Evolutionary conservation across 2,113 vertebrate species (phyloP).

Genomic region (Harpagus bidentatus): DNA sequence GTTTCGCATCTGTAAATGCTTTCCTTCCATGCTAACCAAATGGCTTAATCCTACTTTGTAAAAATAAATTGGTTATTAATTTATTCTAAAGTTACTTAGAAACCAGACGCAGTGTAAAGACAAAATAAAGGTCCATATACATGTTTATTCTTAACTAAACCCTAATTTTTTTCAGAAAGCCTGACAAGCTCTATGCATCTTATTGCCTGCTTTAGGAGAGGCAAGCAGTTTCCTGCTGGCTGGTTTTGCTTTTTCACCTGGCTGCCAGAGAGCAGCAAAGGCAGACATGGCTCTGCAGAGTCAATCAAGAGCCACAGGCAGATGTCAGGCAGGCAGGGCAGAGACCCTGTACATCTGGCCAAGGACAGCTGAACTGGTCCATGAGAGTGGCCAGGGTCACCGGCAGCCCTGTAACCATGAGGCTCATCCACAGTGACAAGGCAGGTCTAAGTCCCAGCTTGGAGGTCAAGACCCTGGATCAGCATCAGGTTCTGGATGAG

Average conservation of each 20-base stretch:
- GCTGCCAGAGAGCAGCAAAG: neutral
- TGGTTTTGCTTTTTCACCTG: neutral
- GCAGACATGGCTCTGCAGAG: rapidly evolving
- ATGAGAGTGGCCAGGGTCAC: too few relatives aligned
- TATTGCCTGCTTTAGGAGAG: neutral
- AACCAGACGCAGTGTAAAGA: neutral
- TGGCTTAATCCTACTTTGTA: rapidly evolving
- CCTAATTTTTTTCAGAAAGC: neutral
- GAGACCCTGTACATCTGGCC: rapidly evolving
- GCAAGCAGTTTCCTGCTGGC: neutral
- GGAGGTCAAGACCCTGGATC: neutral
- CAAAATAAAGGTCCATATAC: neutral
- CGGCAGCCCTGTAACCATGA: rapidly evolving
- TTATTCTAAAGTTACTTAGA: neutral
- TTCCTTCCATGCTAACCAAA: neutral
- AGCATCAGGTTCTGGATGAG: neutral
- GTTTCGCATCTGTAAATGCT: neutral
- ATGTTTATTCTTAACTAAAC: neutral
- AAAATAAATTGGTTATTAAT: neutral
- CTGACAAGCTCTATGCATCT: neutral
- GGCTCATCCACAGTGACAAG: rapidly evolving
- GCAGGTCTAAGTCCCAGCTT: neutral
- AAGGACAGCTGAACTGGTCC: neutral
- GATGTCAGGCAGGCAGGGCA: neutral
- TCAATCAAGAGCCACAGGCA: neutral